These are phyloP conservation scores for Hippoglossus hippoglossus DNA, from an alignment of 2,797 vertebrate species.

Conservation along the genomic window DNA sequence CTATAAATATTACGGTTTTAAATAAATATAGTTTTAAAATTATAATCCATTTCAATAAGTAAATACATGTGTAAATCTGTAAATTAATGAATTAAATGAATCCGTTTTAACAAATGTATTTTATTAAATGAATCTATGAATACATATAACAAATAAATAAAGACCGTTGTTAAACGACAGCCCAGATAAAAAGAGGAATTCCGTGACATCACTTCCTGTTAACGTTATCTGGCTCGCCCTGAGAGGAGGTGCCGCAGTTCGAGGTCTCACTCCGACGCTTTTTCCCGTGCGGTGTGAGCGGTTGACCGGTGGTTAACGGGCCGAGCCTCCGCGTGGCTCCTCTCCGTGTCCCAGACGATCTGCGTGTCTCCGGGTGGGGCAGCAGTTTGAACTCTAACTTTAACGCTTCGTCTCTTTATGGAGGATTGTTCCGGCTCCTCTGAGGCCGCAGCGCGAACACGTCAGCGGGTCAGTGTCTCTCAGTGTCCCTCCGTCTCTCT, in stretches of 20 bases:
- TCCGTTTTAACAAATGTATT: too few species aligned
- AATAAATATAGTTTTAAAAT: too few species aligned
- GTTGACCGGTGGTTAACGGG: not conserved
- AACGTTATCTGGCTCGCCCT: not conserved
- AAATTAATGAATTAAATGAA: too few species aligned
- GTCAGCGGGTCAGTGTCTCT: conserved; percentile 52
- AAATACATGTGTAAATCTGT: not conserved
- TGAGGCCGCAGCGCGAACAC: not conserved
- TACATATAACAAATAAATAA: too few species aligned
- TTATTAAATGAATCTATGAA: too few species aligned
- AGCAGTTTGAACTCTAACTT: conserved; percentile 41
- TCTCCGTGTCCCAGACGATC: conserved; percentile 6
- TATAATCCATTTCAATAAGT: not conserved
- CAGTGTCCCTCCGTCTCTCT: too few species aligned
- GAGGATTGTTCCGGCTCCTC: conserved; percentile 10
- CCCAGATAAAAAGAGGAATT: conserved; percentile 55
- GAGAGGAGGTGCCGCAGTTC: accelerated
- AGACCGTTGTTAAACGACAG: too few species aligned
- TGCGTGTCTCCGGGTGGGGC: conserved; percentile 54
- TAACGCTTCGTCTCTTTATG: conserved; percentile 28
- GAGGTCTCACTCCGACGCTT: conserved; percentile 46
- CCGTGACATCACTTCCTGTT: conserved; percentile 64
- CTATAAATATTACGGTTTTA: too few species aligned
- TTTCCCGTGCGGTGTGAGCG: not conserved
- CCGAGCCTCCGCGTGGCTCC: not conserved